Evolutionary conservation across 2,113 vertebrate species (phyloP), one percentile per base, ranked within the genome.

Genomic region (Carassius gibelio): DNA sequence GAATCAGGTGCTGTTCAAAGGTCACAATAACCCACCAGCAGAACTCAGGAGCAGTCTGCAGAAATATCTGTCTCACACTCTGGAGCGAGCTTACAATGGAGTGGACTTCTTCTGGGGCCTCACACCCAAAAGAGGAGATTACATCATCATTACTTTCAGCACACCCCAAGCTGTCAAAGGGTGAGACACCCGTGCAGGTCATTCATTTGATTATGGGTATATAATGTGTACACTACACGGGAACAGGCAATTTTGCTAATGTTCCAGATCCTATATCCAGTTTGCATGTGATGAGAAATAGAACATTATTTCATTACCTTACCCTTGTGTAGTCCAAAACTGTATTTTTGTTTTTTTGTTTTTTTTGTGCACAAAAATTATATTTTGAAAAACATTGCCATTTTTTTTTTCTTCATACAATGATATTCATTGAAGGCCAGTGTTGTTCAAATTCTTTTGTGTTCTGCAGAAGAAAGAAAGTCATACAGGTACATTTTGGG

Each of bases 21-120:
- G 95, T 71, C 96, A 98, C 75, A 1, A 0, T 21, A 99, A 99
- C 92, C 97, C 97, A 0, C 88, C 94, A 0, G 97, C 97, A 0
- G 92, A 95, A 89, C 92, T 99, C 87, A 96, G 91, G 93, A 97
- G 94, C 68, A 98, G 96, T 91, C 92, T 99, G 89, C 96, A 95
- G 87, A 95, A 96, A 4, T 98, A 99, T 94, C 95, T 97, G 93
- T 92, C 95, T 85, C 97, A 98, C 94, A 96, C 96, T 52, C 88
- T 98, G 94, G 94, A 96, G 75, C 95, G 96, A 83, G 96, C 96
- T 50, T 99, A 99, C 92, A 79, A 89, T 59, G 93, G 97, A 0
- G 85, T 95, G 84, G 97, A 97, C 88, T 98, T 98, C 94, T 96
- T 98, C 91, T 99, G 97, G 97, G 97, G 95, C 38, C 93, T 97